Conservation (phyloP, 2,797 vertebrate species). For the Simalia tracyae region DNA sequence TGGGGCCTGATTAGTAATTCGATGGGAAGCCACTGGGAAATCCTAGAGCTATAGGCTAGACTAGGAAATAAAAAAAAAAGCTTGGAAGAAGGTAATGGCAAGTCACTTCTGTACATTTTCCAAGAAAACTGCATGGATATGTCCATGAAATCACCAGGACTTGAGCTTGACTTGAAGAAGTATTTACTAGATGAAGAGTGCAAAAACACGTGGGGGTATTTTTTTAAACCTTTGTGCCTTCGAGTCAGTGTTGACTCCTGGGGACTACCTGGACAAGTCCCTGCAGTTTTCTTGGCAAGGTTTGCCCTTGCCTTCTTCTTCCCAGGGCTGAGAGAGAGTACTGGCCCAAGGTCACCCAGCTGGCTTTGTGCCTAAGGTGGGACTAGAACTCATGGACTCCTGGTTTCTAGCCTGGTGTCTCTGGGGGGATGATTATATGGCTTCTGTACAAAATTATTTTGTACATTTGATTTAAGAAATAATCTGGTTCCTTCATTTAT, state of each 20-base stretch:
- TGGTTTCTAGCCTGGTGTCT: not conserved
- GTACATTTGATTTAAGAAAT: not conserved
- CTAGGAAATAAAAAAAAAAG: not conserved
- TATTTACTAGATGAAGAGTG: not conserved
- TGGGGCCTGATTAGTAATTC: not conserved
- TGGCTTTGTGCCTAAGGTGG: not conserved
- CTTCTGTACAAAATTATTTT: not conserved
- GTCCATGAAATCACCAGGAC: not conserved
- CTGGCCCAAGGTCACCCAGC: not conserved
- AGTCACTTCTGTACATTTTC: not conserved
- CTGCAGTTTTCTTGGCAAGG: not conserved
- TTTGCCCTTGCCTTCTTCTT: not conserved
- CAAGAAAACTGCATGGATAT: not conserved
- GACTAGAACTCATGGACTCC: not conserved
- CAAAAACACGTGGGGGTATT: not conserved
- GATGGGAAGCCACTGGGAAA: not conserved
- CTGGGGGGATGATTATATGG: no score
- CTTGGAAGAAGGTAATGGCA: not conserved
- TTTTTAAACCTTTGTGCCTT: not conserved
- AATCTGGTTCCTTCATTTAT: not conserved
- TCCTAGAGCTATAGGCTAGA: not conserved
- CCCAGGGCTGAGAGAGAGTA: not conserved
- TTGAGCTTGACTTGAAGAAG: not conserved
- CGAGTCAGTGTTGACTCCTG: not conserved
- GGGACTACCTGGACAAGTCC: not conserved